Percentiles rank a stretch among this genome's conserved stretches.
Conservation (phyloP, 2,113 vertebrate genomes). For the Pardalotus punctatus region DNA sequence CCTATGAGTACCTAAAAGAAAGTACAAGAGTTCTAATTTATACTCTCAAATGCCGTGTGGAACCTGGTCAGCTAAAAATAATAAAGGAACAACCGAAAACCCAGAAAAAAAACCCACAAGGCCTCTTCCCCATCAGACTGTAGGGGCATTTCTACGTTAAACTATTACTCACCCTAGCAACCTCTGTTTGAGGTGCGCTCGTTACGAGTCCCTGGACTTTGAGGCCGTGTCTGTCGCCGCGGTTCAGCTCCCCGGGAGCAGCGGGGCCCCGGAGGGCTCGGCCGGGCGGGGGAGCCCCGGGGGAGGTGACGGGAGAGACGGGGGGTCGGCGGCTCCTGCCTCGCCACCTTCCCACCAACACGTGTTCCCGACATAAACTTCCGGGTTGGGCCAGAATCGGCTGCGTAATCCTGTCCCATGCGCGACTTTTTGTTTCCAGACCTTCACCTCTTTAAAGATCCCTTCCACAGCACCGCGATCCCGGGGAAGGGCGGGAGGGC, state of each 20-base stretch:
- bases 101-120: neutral
- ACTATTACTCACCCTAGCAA: constrained; percentile 53
- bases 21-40: neutral
- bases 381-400: constrained; percentile 74
- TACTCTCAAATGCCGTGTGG: fast-evolving
- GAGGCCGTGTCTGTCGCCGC: neutral
- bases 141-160: neutral
- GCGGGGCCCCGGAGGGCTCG: neutral
- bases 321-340: constrained; percentile 9
- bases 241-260: neutral
- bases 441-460: neutral
- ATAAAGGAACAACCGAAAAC: neutral
- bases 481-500: neutral
- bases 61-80: neutral
- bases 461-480: neutral
- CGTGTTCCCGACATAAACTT: constrained; percentile 83
- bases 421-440: constrained; percentile 38
- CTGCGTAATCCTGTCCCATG: constrained; percentile 64
- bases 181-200: constrained; percentile 6
- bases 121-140: neutral
- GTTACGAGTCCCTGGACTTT: neutral
- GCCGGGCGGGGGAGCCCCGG: neutral
- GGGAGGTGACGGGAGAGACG: neutral
- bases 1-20: neutral
- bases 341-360: constrained; percentile 64